Evolutionary conservation across 2,113 vertebrate genomes (phyloP), one percentile per base, ranked within the genome.

Genomic region (Protobothrops flavoviridis): DNA sequence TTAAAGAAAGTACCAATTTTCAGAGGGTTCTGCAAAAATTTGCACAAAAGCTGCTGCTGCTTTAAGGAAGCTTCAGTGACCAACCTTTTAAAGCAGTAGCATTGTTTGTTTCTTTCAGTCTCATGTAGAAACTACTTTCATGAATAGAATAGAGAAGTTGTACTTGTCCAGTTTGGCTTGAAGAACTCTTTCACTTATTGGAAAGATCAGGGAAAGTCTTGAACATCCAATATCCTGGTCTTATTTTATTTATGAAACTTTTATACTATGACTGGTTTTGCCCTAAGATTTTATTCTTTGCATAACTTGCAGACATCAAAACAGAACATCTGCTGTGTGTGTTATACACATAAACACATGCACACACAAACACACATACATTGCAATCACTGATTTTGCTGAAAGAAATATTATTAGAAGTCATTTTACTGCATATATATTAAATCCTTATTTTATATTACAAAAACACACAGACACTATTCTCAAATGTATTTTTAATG

Each of bases 401-500:
- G 8, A 74, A 15, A 29, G 1, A 39, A 23, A 20, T 43, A 43
- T 74, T 85, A 85, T 45, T 85, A 59, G 23, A 91, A 55, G 26
- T 91, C 64, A 17, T 15, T 50, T 0, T 59, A 17, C 23, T 55
- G 1, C 1, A 88, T 61, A 53, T 0, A 1, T 56, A 85, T 85
- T 29, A 74, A 88, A 87, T 89, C 45, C n/a, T 92, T 88, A 88
- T 94, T 90, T 69, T 90, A 24, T 39, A n/a, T 93, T 43, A 50
- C 26, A 91, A 93, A 94, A 95, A 86, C 69, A 20, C 48, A 23
- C 43, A 91, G 26, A 87, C 17, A 52, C 2, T 53, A 85, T 95
- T 95, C 88, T 89, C 92, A 90, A 90, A 93, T 96, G 69, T 92
- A 53, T 57, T 93, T 97, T 96, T 95, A 39, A 94, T 64, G 52